A percentile compares a stretch with the other conserved stretches of the same genome.
Conservation (phyloP, 2,888 invertebrate genomes). For the Acrobasis repandana region DNA sequence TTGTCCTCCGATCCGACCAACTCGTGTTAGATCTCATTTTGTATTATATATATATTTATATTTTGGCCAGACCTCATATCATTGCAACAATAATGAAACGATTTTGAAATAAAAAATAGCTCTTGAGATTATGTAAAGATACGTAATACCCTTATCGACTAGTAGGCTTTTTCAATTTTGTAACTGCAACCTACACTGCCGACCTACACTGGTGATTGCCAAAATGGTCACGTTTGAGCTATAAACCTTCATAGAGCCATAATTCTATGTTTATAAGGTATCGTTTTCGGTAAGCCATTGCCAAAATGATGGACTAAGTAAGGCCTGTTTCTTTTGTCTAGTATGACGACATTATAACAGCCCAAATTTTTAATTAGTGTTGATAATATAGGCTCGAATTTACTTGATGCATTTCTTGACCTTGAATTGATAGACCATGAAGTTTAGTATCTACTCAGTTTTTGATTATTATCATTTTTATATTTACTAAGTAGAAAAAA, state of each 20-base stretch:
- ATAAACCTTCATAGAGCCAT: constrained; percentile 13
- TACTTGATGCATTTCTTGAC: constrained; percentile 3
- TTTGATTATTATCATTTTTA: too few species aligned
- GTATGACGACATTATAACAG: neutral
- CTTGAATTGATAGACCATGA: neutral
- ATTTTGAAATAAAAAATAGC: too few species aligned
- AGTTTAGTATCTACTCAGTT: neutral
- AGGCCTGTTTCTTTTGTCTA: neutral
- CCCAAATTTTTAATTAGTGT: neutral
- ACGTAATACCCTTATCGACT: too few species aligned
- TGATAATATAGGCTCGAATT: neutral
- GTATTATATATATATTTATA: too few species aligned
- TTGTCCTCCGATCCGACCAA: too few species aligned
- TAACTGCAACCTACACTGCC: too few species aligned
- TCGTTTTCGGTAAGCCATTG: constrained; percentile 17
- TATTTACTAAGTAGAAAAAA: too few species aligned
- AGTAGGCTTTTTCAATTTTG: too few species aligned
- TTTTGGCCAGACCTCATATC: too few species aligned
- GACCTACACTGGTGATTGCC: neutral
- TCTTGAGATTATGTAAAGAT: too few species aligned
- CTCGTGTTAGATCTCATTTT: too few species aligned
- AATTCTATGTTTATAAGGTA: constrained; percentile 3
- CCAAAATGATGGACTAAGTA: neutral
- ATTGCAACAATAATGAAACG: too few species aligned
- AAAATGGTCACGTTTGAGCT: constrained; percentile 6